Percentiles rank a stretch among this genome's conserved stretches.
Conservation (phyloP, 2,888 invertebrate species). For the Cantharis flavilabris region DNA sequence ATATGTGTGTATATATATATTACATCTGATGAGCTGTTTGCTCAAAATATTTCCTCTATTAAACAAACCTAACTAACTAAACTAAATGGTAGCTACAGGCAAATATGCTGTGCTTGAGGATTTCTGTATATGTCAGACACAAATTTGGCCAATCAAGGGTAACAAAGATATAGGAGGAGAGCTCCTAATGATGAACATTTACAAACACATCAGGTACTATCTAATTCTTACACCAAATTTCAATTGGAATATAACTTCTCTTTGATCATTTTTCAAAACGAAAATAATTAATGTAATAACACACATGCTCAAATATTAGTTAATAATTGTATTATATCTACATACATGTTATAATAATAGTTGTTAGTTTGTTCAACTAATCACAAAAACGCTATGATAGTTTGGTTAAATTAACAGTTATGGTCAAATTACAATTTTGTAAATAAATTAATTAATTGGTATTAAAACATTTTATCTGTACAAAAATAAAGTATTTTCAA, state of each 20-base stretch:
- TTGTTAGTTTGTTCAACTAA: neutral
- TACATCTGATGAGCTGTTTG: slow-evolving; percentile 29
- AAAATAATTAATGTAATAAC: neutral
- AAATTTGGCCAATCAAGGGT: slow-evolving; percentile 32
- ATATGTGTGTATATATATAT: slow-evolving; percentile 2
- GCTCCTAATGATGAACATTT: slow-evolving; percentile 24
- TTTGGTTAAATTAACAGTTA: neutral
- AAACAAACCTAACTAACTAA: slow-evolving; percentile 31
- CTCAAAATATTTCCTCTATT: slow-evolving; percentile 29
- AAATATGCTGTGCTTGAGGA: slow-evolving; percentile 16
- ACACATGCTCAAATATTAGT: no score
- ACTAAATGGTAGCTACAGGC: slow-evolving; percentile 30
- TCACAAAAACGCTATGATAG: neutral
- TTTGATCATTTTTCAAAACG: neutral
- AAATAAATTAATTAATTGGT: neutral
- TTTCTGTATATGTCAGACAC: slow-evolving; percentile 30
- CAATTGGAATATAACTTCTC: neutral
- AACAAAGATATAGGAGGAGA: slow-evolving; percentile 23
- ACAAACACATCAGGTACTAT: slow-evolving; percentile 24
- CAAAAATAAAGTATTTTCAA: neutral
- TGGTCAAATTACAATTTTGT: neutral
- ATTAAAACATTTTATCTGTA: neutral
- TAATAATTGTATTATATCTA: no score
- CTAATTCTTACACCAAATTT: neutral
- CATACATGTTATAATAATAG: no score